These are phyloP conservation scores for Nomada ferruginata DNA, from an alignment of 2,888 invertebrate genomes.

Conservation along the genomic window DNA sequence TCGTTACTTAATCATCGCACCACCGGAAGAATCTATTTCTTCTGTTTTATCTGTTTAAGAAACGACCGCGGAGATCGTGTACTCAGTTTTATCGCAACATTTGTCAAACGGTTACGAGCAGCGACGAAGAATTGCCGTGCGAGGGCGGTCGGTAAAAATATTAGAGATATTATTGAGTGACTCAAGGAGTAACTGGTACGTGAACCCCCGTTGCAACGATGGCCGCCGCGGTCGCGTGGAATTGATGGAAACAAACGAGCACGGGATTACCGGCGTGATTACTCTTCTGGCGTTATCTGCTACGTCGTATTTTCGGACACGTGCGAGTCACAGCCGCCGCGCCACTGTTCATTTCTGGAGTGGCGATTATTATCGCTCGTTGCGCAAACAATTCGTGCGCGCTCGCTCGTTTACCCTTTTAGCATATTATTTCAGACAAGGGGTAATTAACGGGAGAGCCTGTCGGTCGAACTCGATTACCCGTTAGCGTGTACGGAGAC, in stretches of 20 bases:
- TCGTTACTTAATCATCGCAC: neutral
- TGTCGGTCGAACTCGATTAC: neutral
- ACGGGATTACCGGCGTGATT: constrained; percentile 52
- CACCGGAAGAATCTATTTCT: neutral
- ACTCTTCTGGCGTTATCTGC: constrained; percentile 45
- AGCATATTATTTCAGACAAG: constrained; percentile 15
- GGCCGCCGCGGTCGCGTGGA: constrained; percentile 38
- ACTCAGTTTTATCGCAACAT: constrained; percentile 16
- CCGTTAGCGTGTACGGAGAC: neutral
- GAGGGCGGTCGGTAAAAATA: constrained; percentile 67
- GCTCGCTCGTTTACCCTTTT: constrained; percentile 4
- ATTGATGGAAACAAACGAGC: constrained; percentile 64
- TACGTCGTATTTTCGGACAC: constrained; percentile 53
- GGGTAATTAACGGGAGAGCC: neutral
- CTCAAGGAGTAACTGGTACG: constrained; percentile 43
- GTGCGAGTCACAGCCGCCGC: constrained; percentile 30
- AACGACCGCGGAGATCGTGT: constrained; percentile 29
- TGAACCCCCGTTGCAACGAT: constrained; percentile 36
- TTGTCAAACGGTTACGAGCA: constrained; percentile 30
- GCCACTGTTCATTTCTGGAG: constrained; percentile 28
- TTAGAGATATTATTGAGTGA: constrained; percentile 55
- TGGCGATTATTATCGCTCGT: constrained; percentile 51
- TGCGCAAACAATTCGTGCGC: constrained; percentile 25
- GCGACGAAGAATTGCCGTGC: constrained; percentile 56
- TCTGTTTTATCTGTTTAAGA: neutral